A percentile compares a stretch with the other conserved stretches of the same genome.
phyloP scores from a whole-genome alignment of 2,888 invertebrate species.

The Aproaerema taeniolella region DNA sequence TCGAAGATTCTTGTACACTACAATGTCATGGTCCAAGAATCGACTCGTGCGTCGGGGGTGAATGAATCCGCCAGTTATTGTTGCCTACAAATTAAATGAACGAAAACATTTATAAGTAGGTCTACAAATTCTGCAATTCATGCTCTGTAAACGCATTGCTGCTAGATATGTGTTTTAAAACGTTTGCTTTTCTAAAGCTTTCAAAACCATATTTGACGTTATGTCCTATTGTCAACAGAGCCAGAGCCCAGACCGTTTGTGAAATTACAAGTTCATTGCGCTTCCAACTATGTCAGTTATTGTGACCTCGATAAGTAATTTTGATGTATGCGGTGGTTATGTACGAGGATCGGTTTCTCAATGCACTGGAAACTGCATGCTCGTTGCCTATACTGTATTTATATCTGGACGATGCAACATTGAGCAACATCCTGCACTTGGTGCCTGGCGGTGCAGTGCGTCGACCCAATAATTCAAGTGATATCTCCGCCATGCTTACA shows the following conservation, averaged over 20 bases:
- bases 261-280: slow-evolving; percentile 8
- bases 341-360: slow-evolving; percentile 14
- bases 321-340: slow-evolving; percentile 1
- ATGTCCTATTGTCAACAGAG: slow-evolving; percentile 2
- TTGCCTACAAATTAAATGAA: too few species aligned
- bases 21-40: slow-evolving; percentile 14
- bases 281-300: slow-evolving; percentile 10
- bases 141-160: not conserved
- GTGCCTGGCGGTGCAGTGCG: slow-evolving; percentile 35
- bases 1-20: slow-evolving; percentile 10
- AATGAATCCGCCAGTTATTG: slow-evolving; percentile 11
- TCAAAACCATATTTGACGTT: too few species aligned
- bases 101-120: slow-evolving; percentile 2
- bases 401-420: slow-evolving; percentile 17
- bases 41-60: slow-evolving; percentile 10
- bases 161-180: too few species aligned
- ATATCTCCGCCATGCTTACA: slow-evolving; percentile 25
- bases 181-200: too few species aligned
- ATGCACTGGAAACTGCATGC: slow-evolving; percentile 10
- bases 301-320: slow-evolving; percentile 14
- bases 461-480: slow-evolving; percentile 37
- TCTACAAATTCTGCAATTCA: not conserved
- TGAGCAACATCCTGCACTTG: slow-evolving; percentile 25
- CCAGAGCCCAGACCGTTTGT: slow-evolving; percentile 1
- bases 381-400: slow-evolving; percentile 8